These are phyloP conservation scores for Rhinopithecus roxellana DNA, from an alignment of 2,113 vertebrate species.

Conservation along the genomic window DNA sequence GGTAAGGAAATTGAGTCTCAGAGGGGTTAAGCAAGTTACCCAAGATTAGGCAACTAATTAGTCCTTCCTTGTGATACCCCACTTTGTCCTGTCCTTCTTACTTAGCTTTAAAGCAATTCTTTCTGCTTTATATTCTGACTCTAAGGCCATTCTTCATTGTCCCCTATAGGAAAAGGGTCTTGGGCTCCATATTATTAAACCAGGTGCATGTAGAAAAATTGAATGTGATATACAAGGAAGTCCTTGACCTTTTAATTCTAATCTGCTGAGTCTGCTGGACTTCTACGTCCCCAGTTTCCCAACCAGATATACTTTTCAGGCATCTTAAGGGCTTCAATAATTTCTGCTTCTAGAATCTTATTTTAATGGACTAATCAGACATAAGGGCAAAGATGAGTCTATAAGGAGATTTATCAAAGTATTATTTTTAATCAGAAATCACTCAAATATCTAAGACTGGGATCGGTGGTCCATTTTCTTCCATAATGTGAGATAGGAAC, in stretches of 20 bases:
- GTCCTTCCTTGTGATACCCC: neutral
- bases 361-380: neutral
- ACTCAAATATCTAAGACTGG: neutral
- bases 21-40: neutral
- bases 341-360: neutral
- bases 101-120: neutral
- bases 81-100: neutral
- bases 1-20: slow-evolving; percentile 30
- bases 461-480: neutral
- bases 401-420: neutral
- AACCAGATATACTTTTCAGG: neutral
- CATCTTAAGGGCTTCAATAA: neutral
- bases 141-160: neutral
- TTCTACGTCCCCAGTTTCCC: neutral
- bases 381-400: neutral
- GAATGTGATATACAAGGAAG: neutral
- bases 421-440: slow-evolving; percentile 5
- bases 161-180: neutral
- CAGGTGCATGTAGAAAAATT: neutral
- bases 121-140: neutral
- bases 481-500: neutral
- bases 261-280: neutral
- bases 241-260: neutral
- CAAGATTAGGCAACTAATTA: neutral
- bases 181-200: neutral